Evolutionary conservation across 2,797 vertebrate genomes (phyloP).

Genomic region (Leptatherina wallacei): DNA sequence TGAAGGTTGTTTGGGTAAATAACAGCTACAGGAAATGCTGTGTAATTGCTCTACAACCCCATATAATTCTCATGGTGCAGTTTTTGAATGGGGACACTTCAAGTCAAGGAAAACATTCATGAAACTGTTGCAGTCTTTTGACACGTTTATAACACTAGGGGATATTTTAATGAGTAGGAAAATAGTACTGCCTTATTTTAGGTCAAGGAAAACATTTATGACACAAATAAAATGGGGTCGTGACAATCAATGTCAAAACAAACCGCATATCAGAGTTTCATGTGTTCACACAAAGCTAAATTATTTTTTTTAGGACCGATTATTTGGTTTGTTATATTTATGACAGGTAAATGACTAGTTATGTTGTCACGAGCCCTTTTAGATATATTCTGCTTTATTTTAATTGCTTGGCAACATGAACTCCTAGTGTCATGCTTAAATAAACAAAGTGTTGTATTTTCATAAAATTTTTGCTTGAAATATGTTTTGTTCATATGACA

Average conservation of each 20-base stretch:
- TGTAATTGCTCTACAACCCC: too few species aligned
- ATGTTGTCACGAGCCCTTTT: background rate
- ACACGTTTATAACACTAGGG: background rate
- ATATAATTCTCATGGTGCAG: background rate
- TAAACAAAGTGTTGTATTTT: background rate
- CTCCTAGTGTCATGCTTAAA: background rate
- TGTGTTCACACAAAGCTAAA: background rate
- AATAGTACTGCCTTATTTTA: background rate
- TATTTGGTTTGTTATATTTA: background rate
- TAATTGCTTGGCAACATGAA: background rate
- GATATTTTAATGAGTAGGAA: background rate
- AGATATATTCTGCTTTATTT: background rate
- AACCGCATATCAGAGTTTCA: background rate
- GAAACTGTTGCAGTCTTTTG: background rate
- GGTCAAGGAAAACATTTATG: background rate
- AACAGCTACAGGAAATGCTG: too few species aligned
- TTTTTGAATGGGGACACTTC: background rate
- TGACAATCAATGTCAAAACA: constrained; percentile 7
- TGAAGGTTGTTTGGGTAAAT: too few species aligned
- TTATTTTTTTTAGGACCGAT: background rate
- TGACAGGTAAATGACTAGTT: background rate
- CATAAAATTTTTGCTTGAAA: background rate
- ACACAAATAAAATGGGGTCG: background rate
- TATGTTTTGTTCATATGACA: background rate
- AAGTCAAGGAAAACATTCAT: background rate